Evolutionary conservation across 2,797 vertebrate species (phyloP).

Genomic region (Arnoldichthys spilopterus): DNA sequence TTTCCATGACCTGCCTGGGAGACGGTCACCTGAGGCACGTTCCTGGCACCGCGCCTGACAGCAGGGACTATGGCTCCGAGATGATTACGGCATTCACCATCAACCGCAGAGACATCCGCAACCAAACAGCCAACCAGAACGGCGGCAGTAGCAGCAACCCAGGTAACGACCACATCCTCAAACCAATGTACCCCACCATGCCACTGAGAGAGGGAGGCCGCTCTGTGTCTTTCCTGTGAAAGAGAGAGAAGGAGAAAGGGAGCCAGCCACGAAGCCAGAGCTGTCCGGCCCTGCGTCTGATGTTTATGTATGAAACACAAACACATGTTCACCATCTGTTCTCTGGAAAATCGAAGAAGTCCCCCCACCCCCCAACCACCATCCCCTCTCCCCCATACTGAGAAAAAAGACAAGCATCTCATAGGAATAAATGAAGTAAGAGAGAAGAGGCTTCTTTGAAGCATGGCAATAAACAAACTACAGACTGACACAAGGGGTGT

Average conservation of each 20-base stretch:
- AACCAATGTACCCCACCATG: constrained; percentile 65
- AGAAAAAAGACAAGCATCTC: constrained; percentile 52
- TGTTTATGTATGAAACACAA: constrained; percentile 82
- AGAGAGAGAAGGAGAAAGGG: not conserved
- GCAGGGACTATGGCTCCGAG: constrained; percentile 78
- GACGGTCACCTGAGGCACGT: constrained; percentile 76
- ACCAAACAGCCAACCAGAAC: constrained; percentile 78
- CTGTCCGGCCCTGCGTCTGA: constrained; percentile 75
- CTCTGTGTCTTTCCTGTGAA: constrained; percentile 60
- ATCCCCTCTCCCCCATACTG: not conserved
- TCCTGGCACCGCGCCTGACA: constrained; percentile 71
- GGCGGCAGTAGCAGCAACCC: constrained; percentile 76
- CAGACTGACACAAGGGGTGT: constrained; percentile 50
- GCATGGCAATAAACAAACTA: constrained; percentile 87
- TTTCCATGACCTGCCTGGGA: constrained; percentile 84
- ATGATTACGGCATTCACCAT: constrained; percentile 77
- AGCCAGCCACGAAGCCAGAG: constrained; percentile 43
- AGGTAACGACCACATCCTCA: constrained; percentile 75
- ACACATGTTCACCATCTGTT: constrained; percentile 57
- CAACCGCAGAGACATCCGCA: constrained; percentile 80
- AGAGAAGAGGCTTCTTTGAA: constrained; percentile 66
- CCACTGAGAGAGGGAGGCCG: constrained; percentile 61
- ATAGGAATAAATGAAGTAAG: constrained; percentile 51
- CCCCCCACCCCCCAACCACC: constrained; percentile 18
- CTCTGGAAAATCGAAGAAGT: constrained; percentile 51